Evolutionary conservation across 2,888 invertebrate species (phyloP).

Genomic region (Abscondita cerata): DNA sequence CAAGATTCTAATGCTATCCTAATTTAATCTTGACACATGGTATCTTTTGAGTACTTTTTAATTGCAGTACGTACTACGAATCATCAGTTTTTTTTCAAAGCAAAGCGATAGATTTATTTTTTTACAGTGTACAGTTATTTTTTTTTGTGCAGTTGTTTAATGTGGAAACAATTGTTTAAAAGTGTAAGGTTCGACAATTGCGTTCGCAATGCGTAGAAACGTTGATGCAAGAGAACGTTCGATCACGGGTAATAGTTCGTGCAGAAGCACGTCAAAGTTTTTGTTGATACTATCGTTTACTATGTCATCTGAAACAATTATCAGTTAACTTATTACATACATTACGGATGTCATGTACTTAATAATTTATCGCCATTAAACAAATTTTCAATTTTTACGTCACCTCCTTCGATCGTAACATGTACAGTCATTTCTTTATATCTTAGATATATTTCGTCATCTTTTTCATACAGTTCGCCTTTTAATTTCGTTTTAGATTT

Average conservation of each 20-base stretch:
- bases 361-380: conserved; percentile 64
- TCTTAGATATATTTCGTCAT: conserved; percentile 58
- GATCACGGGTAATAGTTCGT: conserved; percentile 63
- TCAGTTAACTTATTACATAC: background rate
- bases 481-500: conserved; percentile 44
- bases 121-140: background rate
- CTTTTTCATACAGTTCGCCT: conserved; percentile 52
- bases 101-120: too few relatives aligned
- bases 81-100: too few relatives aligned
- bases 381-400: conserved; percentile 60
- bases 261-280: conserved; percentile 62
- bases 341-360: conserved; percentile 49
- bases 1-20: too few relatives aligned
- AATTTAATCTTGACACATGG: too few relatives aligned
- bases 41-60: too few relatives aligned
- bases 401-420: conserved; percentile 59
- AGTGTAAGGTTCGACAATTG: conserved; percentile 60
- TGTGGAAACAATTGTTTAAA: conserved; percentile 62
- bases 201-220: conserved; percentile 60
- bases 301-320: conserved; percentile 56
- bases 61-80: too few relatives aligned
- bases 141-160: conserved; percentile 48
- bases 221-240: conserved; percentile 59
- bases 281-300: conserved; percentile 64
- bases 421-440: conserved; percentile 59